Conservation (phyloP, 37 sponge, comb jelly and placozoan species). For the Mnemiopsis leidyi region DNA sequence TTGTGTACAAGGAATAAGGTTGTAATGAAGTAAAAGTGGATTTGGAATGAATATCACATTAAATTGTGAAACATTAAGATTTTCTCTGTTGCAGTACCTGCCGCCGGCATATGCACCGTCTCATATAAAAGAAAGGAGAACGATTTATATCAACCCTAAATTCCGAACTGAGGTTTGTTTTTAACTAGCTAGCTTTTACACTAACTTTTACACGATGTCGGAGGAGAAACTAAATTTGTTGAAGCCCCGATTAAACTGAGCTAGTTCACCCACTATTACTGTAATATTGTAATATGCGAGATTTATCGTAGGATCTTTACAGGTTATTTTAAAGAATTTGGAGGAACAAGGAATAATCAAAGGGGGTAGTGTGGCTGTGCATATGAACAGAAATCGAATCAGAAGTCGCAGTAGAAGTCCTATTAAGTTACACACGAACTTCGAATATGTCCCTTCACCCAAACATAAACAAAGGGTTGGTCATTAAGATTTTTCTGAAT, state of each 20-base stretch:
- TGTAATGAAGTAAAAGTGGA: too few relatives aligned
- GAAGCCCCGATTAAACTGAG: too few relatives aligned
- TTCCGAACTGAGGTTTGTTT: conserved; percentile 49
- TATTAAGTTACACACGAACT: neutral
- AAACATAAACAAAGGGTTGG: neutral
- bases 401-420: conserved; percentile 23
- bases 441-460: conserved; percentile 27
- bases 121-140: neutral
- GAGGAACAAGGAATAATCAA: conserved; percentile 38
- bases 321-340: conserved; percentile 34
- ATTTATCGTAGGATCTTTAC: too few relatives aligned
- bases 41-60: too few relatives aligned
- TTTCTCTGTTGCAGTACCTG: neutral
- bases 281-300: too few relatives aligned
- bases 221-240: too few relatives aligned
- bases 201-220: too few relatives aligned
- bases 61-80: too few relatives aligned
- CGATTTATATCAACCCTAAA: conserved; percentile 47
- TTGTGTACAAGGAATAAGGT: too few relatives aligned
- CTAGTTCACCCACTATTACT: too few relatives aligned
- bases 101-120: neutral
- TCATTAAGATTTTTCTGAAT: neutral
- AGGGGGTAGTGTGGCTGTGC: conserved; percentile 18
- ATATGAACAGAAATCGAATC: neutral
- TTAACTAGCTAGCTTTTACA: too few relatives aligned